phyloP scores from a whole-genome alignment of 1,140 invertebrate species.

The Neodiprion pinetum region DNA sequence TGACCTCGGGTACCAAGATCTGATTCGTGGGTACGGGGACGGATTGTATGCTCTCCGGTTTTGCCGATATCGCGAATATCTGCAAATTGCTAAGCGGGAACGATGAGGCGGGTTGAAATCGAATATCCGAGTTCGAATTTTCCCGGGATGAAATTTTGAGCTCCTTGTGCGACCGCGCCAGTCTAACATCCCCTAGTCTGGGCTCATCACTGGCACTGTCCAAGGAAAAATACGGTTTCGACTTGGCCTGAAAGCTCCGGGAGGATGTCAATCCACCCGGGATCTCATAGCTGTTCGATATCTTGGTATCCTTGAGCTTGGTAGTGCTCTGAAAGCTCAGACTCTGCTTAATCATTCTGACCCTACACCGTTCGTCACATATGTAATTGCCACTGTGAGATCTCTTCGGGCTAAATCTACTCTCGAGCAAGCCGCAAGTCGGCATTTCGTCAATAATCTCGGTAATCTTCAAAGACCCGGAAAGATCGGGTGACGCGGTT shows the following conservation, averaged over 20 bases:
- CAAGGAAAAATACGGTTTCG: background rate
- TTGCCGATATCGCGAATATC: conserved; percentile 54
- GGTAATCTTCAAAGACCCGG: too few relatives aligned
- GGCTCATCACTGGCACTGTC: background rate
- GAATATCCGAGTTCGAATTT: background rate
- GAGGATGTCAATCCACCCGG: conserved; percentile 25
- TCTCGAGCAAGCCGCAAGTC: conserved; percentile 25
- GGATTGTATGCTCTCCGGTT: conserved; percentile 47
- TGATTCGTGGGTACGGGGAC: conserved; percentile 23
- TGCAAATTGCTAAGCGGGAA: conserved; percentile 53
- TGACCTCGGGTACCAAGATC: conserved; percentile 25
- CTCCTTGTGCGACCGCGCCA: conserved; percentile 33
- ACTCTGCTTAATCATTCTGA: conserved; percentile 38
- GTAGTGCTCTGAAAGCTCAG: conserved; percentile 40
- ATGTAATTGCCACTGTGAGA: conserved; percentile 36
- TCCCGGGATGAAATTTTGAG: conserved; percentile 29
- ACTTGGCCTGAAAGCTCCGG: conserved; percentile 34
- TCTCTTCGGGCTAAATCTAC: conserved; percentile 21
- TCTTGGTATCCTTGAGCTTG: conserved; percentile 30
- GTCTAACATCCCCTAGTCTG: conserved; percentile 33
- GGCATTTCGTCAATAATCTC: conserved; percentile 24
- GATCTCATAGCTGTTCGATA: conserved; percentile 27
- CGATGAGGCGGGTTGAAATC: conserved; percentile 27
- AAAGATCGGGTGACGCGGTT: too few relatives aligned
- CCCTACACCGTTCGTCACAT: conserved; percentile 28